phyloP scores from a whole-genome alignment of 1,140 invertebrate species.

The Sycophila sp. region DNA sequence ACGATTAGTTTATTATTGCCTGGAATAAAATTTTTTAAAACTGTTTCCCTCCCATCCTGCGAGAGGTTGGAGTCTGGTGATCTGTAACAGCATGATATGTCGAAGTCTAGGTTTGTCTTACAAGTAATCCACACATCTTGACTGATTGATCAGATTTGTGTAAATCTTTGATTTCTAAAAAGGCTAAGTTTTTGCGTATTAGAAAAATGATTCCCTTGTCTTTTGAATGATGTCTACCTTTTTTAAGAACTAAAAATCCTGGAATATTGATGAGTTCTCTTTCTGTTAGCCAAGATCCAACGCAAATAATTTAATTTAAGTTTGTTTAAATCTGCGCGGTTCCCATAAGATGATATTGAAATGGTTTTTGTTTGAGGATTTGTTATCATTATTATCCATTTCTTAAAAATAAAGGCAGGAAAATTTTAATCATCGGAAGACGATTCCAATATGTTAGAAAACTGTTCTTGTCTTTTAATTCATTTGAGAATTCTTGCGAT shows the following conservation, averaged over 20 bases:
- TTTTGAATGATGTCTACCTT: not conserved
- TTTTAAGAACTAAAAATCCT: not conserved
- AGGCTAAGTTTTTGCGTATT: not conserved
- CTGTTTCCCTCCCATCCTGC: not conserved
- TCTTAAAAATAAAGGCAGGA: no score
- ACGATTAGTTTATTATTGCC: not conserved
- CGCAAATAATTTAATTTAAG: not conserved
- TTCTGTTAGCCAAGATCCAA: constrained; percentile 15
- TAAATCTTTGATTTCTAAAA: constrained; percentile 6
- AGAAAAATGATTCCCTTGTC: constrained; percentile 26
- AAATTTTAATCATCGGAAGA: not conserved
- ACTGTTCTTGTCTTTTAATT: not conserved
- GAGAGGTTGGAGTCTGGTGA: not conserved
- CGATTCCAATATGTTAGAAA: not conserved
- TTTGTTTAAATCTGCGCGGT: not conserved
- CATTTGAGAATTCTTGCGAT: not conserved
- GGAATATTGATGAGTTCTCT: not conserved
- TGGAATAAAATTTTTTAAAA: not conserved
- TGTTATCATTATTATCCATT: no score
- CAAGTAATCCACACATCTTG: not conserved
- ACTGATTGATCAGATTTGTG: not conserved
- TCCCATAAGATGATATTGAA: no score
- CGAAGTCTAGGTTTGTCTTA: not conserved
- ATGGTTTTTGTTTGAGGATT: no score
- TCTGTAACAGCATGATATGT: not conserved